Conservation (phyloP, 1,140 invertebrate genomes). For the Condylostylus longicornis region DNA sequence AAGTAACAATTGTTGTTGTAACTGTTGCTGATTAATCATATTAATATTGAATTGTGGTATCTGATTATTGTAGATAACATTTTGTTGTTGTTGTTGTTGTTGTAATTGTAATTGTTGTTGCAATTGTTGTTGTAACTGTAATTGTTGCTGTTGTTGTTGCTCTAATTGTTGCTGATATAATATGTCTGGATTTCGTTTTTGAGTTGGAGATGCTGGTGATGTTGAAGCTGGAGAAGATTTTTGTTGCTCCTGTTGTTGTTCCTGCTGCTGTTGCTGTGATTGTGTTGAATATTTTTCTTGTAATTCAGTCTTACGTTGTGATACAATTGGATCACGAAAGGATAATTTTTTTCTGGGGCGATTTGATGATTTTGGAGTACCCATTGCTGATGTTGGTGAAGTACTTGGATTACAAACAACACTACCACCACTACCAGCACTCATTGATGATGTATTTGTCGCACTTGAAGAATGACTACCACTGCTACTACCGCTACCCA, state of each 20-base stretch:
- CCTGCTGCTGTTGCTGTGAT: slow-evolving; percentile 13
- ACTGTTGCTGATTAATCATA: too few relatives aligned
- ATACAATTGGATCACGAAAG: slow-evolving; percentile 56
- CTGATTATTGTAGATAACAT: too few relatives aligned
- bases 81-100: too few relatives aligned
- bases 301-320: too few relatives aligned
- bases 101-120: too few relatives aligned
- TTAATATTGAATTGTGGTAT: too few relatives aligned
- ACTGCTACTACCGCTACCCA: neutral
- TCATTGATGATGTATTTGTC: neutral
- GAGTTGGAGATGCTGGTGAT: neutral
- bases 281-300: slow-evolving; percentile 45
- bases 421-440: neutral
- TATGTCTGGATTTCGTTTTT: neutral
- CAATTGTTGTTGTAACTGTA: too few relatives aligned
- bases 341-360: slow-evolving; percentile 65
- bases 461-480: neutral
- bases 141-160: slow-evolving; percentile 2
- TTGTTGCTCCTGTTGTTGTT: slow-evolving; percentile 19
- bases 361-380: slow-evolving; percentile 14
- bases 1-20: too few relatives aligned
- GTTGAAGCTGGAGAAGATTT: slow-evolving; percentile 17
- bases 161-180: neutral
- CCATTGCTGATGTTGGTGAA: slow-evolving; percentile 6
- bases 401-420: neutral